Base-by-base conservation (phyloP, 2,797 vertebrate genomes). In the Sciurus carolinensis region DNA sequence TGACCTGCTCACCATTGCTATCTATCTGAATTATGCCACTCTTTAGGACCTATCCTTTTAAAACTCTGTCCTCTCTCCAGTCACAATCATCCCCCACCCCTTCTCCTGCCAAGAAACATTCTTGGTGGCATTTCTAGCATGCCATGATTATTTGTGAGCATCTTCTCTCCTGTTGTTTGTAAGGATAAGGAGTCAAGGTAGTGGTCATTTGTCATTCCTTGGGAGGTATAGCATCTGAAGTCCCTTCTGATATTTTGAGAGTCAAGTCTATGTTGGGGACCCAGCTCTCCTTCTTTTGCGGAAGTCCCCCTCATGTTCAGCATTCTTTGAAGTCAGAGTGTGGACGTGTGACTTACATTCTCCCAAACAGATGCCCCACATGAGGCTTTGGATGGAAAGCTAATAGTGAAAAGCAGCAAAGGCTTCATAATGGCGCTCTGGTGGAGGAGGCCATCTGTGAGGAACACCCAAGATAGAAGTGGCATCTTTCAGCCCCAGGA, bases 161-260 rank as follows among this genome's bases (percentile, higher is more conserved):
- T 62, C 67, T 18, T 73, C 72, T 76, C 10, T 83, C 30, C 28
- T 18, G 44, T 47, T 33, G 17, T 73, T 26, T 81, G 22, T 69
- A 67, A 90, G 18, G 20, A 12, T 71, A 93, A 72, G 50, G 44
- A 76, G 15, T 83, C 39, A 12, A 4, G 20, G 26, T 10, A 33
- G 14, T 28, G 36, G 64, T 42, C 66, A 66, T 4, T 33, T 50
- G 71, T 87, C 36, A 62, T 57, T 42, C 62, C 71, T 91, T 83
- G 62, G 36, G 62, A 47, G 39, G 28, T 30, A 18, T 7, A 64
- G 83, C 20, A 50, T 52, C 79, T 79, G 39, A 90, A 52, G 8
- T 64, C 7, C 12, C 18, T 73, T 81, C 26, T 54, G 33, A 0
- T 67, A 83, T 83, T 93, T 72, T 71, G 82, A 95, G 59, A 71